Conservation (phyloP, 2,888 invertebrate species). For the Acanthosoma haemorrhoidale region DNA sequence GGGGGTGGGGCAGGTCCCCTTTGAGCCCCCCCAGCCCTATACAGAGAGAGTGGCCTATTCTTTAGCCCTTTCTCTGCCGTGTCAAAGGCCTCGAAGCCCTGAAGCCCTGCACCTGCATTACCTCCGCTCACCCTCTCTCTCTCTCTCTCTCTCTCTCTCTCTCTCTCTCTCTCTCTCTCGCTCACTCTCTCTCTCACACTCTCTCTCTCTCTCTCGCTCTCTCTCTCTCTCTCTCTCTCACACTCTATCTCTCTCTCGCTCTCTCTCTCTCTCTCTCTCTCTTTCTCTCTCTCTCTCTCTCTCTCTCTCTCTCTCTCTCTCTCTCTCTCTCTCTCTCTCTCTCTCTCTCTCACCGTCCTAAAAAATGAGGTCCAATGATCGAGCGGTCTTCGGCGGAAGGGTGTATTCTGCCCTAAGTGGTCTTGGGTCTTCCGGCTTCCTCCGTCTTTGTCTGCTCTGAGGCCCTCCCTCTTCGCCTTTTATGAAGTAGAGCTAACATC, state of each 20-base stretch:
- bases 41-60: not conserved
- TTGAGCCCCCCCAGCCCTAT: not conserved
- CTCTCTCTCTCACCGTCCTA: not conserved
- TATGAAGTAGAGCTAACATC: too few relatives aligned
- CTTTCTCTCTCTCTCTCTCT: not conserved
- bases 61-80: not conserved
- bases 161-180: not conserved
- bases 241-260: not conserved
- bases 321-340: not conserved
- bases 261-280: not conserved
- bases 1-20: not conserved
- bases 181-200: not conserved
- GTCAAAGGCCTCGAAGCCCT: not conserved
- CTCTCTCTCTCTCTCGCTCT: not conserved
- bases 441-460: not conserved
- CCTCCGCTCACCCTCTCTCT: not conserved
- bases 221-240: not conserved
- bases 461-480: too few relatives aligned
- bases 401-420: too few relatives aligned
- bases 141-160: not conserved
- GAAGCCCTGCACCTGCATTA: constrained; percentile 11
- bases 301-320: not conserved
- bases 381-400: not conserved
- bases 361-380: not conserved
- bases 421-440: not conserved